Conservation (phyloP, 2,888 invertebrate species). For the Brenthis ino region DNA sequence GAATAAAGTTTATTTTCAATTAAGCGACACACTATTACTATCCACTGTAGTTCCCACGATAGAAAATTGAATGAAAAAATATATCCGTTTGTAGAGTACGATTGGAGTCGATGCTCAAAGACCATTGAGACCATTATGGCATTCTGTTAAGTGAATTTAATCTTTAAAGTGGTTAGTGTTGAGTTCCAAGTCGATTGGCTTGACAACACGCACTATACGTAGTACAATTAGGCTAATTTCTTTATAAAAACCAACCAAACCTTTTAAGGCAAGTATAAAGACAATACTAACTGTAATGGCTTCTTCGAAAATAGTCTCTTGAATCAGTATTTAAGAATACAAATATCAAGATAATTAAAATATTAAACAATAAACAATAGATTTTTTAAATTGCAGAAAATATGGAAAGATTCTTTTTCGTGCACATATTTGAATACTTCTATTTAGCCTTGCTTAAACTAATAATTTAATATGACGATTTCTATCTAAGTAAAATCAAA, state of each 20-base stretch:
- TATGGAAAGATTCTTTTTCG: too few species aligned
- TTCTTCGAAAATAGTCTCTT: background rate
- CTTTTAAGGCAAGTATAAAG: conserved; percentile 8
- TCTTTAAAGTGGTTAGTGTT: conserved; percentile 1
- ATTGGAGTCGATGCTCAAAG: conserved; percentile 37
- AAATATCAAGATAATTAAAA: background rate
- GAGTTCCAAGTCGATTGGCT: conserved; percentile 10
- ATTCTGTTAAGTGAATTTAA: conserved; percentile 22
- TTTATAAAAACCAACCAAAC: conserved; percentile 26
- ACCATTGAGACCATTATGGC: conserved; percentile 30
- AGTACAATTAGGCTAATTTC: conserved; percentile 31
- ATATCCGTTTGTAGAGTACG: conserved; percentile 40
- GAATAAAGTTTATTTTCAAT: conserved; percentile 21
- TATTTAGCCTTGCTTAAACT: too few species aligned
- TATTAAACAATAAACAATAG: too few species aligned
- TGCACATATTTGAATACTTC: too few species aligned
- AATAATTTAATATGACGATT: too few species aligned
- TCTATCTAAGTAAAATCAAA: too few species aligned
- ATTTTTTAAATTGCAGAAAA: too few species aligned
- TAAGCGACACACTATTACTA: conserved; percentile 21
- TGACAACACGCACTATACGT: background rate
- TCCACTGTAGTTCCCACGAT: conserved; percentile 41
- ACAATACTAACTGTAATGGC: conserved; percentile 12
- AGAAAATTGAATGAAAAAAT: conserved; percentile 46
- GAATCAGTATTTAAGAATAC: background rate